Percentiles rank a stretch among this genome's conserved stretches.
phyloP scores from a whole-genome alignment of 2,113 vertebrate species.

The Larimichthys crocea region DNA sequence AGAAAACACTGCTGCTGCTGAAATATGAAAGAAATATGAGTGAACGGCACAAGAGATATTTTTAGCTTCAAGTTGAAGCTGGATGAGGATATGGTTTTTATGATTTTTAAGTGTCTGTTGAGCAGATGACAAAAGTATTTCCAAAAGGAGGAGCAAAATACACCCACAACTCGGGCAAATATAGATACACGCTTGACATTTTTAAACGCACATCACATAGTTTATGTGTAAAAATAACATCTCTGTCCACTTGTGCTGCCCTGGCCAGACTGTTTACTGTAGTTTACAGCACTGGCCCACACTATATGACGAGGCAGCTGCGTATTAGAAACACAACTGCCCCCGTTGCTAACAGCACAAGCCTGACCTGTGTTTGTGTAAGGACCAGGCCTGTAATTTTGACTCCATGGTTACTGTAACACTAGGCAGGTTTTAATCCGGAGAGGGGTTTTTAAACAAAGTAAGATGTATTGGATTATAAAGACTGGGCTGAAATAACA shows the following conservation, averaged over 20 bases:
- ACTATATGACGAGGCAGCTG: slow-evolving; percentile 65
- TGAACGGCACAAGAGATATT: not conserved
- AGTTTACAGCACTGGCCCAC: slow-evolving; percentile 53
- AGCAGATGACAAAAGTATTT: slow-evolving; percentile 21
- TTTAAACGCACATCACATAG: too few relatives aligned
- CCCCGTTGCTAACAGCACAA: slow-evolving; percentile 35
- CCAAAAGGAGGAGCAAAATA: not conserved
- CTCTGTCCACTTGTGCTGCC: not conserved
- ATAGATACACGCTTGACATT: not conserved
- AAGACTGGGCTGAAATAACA: slow-evolving; percentile 31
- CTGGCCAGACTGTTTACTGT: slow-evolving; percentile 50
- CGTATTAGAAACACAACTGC: slow-evolving; percentile 47
- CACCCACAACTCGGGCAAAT: not conserved
- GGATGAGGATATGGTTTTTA: not conserved
- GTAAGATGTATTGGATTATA: slow-evolving; percentile 28
- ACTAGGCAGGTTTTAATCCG: slow-evolving; percentile 31
- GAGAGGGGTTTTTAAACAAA: slow-evolving; percentile 44
- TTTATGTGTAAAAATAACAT: too few relatives aligned
- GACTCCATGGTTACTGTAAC: slow-evolving; percentile 55
- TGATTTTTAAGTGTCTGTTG: slow-evolving; percentile 9
- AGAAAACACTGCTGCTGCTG: slow-evolving; percentile 20
- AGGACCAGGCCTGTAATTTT: slow-evolving; percentile 55
- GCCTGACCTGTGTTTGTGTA: slow-evolving; percentile 61
- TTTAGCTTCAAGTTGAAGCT: not conserved
- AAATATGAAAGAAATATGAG: slow-evolving; percentile 18